Evolutionary conservation across 2,113 vertebrate genomes (phyloP).

Genomic region (Saccopteryx bilineata): DNA sequence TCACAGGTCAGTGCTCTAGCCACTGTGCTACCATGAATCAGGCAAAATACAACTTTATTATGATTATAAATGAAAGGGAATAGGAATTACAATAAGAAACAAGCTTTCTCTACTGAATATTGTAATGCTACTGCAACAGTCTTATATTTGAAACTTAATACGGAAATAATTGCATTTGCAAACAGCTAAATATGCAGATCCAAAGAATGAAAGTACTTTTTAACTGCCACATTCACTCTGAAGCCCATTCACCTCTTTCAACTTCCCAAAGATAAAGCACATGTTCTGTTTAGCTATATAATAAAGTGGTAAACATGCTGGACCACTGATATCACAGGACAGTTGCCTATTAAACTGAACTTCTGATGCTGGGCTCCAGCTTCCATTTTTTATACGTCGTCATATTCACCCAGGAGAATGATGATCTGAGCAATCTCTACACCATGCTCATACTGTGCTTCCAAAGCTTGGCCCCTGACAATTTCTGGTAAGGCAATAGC

Average conservation of each 20-base stretch:
- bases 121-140: conserved; percentile 91
- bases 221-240: conserved; percentile 91
- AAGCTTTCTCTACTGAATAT: conserved; percentile 88
- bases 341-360: conserved; percentile 96
- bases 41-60: conserved; percentile 94
- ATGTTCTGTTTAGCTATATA: conserved; percentile 91
- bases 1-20: no score
- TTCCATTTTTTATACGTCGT: conserved; percentile 94
- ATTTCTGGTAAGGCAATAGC: conserved; percentile 98
- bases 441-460: conserved; percentile 96
- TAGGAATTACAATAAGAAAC: conserved; percentile 92
- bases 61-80: conserved; percentile 91
- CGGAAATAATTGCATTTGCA: conserved; percentile 89
- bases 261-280: conserved; percentile 91
- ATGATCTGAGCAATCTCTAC: conserved; percentile 97
- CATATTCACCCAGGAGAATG: conserved; percentile 98
- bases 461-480: conserved; percentile 96
- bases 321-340: conserved; percentile 93
- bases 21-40: no score
- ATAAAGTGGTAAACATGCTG: conserved; percentile 92
- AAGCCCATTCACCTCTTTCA: conserved; percentile 91
- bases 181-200: conserved; percentile 92
- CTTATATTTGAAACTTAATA: conserved; percentile 89
- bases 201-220: conserved; percentile 88
- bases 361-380: conserved; percentile 92